Conservation (phyloP, 1,140 invertebrate genomes). For the Panulirus ornatus region DNA sequence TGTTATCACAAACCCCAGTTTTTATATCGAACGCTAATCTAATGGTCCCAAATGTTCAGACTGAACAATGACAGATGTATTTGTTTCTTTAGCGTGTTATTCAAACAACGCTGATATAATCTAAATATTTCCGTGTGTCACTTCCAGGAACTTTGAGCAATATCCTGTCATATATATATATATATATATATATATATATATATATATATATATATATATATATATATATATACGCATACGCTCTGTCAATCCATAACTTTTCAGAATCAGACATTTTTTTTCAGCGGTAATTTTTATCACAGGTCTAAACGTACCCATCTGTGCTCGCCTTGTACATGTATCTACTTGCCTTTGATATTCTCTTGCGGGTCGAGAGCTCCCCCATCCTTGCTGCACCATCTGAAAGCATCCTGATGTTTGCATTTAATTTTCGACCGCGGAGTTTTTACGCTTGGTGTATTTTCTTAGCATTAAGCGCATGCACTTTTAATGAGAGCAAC, state of each 20-base stretch:
- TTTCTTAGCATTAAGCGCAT: slow-evolving; percentile 66
- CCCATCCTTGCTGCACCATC: slow-evolving; percentile 12
- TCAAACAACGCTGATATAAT: no score
- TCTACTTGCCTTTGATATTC: slow-evolving; percentile 9
- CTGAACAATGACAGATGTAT: no score
- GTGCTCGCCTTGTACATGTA: background rate
- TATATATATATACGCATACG: background rate
- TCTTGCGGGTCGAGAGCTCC: background rate
- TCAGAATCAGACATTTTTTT: background rate
- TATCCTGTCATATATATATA: no score
- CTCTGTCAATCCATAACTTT: background rate
- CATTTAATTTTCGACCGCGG: slow-evolving; percentile 60
- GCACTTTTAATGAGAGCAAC: slow-evolving; percentile 58
- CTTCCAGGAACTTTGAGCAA: no score
- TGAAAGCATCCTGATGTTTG: slow-evolving; percentile 62
- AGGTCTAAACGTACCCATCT: background rate
- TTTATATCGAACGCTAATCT: no score
- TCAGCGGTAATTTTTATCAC: no score
- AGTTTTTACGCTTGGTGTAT: slow-evolving; percentile 57
- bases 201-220: background rate
- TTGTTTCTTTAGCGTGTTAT: no score
- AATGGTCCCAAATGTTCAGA: no score
- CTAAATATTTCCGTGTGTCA: no score
- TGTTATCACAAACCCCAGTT: no score
- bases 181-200: background rate